Evolutionary conservation across 2,888 invertebrate genomes (phyloP), one percentile per base, ranked within the genome.

Genomic region (Crioceris asparagi): DNA sequence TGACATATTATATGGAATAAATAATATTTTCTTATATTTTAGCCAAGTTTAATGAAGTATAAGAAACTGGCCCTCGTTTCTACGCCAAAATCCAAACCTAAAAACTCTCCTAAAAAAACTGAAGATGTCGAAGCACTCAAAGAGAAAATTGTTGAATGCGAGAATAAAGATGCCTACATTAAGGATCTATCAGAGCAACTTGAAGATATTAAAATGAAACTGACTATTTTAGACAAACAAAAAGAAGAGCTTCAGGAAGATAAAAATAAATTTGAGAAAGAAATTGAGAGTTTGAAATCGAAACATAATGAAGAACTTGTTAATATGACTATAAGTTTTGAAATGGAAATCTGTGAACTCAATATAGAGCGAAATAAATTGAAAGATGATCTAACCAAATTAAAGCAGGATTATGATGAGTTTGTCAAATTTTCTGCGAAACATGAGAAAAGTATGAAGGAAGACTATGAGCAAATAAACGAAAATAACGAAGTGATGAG

Each of bases 91-190:
- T 29, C 41, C 19, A 46, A 35, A 40, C 33, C 44, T 31, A 44
- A 40, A 16, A 37, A 31, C 36, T 29, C 29, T 35, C 36, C 32
- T 15, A 36, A 37, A 29, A 21, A 32, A 1, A 19, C 37, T 18
- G 17, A 42, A 40, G 40, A 53, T 36, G 31, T 48, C 12, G 70
- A 71, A 35, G 64, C 59, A 8, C 47, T 71, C n/a, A 64, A 67
- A 46, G 70, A 70, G 39, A 71, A 71, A 55, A 59, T 58, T 38
- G 67, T 69, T 14, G 72, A 72, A 55, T 69, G 71, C 41, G 65
- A 67, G 42, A 67, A 67, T 44, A 72, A 72, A 60, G 70, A 68
- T 44, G 61, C 63, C 35, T 62, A 61, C 21, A 67, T 72, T 30
- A 64, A 64, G 44, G 71, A 68, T 40, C 60, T 71, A 38, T 54